Evolutionary conservation across 64 coral and sea anemone species (phyloP).

Genomic region (Montipora sp.): DNA sequence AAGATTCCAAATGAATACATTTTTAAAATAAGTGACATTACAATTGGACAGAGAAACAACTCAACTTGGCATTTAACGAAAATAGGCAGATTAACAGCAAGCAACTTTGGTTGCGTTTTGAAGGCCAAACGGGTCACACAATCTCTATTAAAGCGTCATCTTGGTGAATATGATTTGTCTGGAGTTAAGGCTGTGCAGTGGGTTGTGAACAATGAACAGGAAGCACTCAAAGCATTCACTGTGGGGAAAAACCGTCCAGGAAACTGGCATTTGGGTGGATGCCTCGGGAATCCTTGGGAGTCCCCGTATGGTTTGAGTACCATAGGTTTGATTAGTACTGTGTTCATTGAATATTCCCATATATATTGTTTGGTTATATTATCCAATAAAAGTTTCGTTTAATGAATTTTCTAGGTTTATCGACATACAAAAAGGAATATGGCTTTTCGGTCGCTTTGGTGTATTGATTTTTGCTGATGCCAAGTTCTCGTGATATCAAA

Average conservation of each 20-base stretch:
- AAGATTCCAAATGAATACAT: not conserved
- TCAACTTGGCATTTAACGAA: conserved; percentile 2
- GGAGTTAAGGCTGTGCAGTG: conserved; percentile 2
- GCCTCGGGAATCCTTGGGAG: not conserved
- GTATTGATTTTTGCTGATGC: too few relatives aligned
- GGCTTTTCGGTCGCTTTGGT: too few relatives aligned
- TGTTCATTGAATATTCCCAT: too few relatives aligned
- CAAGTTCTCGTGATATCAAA: too few relatives aligned
- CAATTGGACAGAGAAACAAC: conserved; percentile 33
- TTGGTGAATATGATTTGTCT: conserved; percentile 27
- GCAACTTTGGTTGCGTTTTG: conserved; percentile 22
- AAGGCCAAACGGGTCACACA: not conserved
- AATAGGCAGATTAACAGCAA: conserved; percentile 8
- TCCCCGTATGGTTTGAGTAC: too few relatives aligned
- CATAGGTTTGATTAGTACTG: too few relatives aligned
- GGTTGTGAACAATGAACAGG: not conserved
- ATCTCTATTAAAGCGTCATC: not conserved
- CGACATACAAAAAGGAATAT: too few relatives aligned
- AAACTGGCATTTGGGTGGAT: conserved; percentile 25
- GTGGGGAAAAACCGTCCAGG: not conserved
- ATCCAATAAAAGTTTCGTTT: too few relatives aligned
- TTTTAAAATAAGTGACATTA: not conserved
- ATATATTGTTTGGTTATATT: too few relatives aligned
- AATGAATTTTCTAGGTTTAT: too few relatives aligned
- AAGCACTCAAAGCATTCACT: conserved; percentile 23